These are phyloP conservation scores for Acronicta aceris DNA, from an alignment of 2,888 invertebrate species.

Conservation along the genomic window DNA sequence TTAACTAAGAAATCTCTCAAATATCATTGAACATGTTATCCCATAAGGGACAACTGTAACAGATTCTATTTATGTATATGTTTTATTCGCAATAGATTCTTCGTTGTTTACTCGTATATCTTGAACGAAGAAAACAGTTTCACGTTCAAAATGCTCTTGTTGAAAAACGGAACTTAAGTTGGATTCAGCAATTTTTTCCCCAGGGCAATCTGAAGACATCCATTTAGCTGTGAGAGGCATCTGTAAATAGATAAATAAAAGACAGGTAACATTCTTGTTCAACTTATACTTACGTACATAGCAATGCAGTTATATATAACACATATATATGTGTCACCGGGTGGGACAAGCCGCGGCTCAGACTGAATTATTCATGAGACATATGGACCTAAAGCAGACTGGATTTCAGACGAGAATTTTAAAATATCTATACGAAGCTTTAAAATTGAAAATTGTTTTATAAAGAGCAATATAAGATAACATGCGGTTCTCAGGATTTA, in stretches of 20 bases:
- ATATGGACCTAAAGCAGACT: slow-evolving; percentile 88
- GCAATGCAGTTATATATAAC: slow-evolving; percentile 57
- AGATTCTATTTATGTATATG: slow-evolving; percentile 3
- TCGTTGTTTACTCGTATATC: slow-evolving; percentile 12
- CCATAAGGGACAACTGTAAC: neutral
- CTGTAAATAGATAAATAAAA: slow-evolving; percentile 48
- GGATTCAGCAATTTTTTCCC: slow-evolving; percentile 36
- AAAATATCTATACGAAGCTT: slow-evolving; percentile 83
- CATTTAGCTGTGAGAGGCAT: slow-evolving; percentile 47
- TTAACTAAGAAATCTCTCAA: neutral
- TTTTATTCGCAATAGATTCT: slow-evolving; percentile 6
- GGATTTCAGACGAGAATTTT: slow-evolving; percentile 87
- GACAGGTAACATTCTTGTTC: slow-evolving; percentile 58
- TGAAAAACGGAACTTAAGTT: slow-evolving; percentile 44
- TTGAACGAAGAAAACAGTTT: slow-evolving; percentile 32
- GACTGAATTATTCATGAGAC: slow-evolving; percentile 87
- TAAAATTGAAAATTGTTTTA: slow-evolving; percentile 83
- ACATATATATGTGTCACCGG: slow-evolving; percentile 76
- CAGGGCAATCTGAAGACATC: slow-evolving; percentile 50
- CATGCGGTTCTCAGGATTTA: slow-evolving; percentile 53
- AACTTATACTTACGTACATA: slow-evolving; percentile 23
- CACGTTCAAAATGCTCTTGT: slow-evolving; percentile 44
- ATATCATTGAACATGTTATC: slow-evolving; percentile 1
- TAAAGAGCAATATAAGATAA: slow-evolving; percentile 71
- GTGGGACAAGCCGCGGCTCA: slow-evolving; percentile 80